Conservation (phyloP, 2,113 vertebrate genomes). For the Microtus montanus region DNA sequence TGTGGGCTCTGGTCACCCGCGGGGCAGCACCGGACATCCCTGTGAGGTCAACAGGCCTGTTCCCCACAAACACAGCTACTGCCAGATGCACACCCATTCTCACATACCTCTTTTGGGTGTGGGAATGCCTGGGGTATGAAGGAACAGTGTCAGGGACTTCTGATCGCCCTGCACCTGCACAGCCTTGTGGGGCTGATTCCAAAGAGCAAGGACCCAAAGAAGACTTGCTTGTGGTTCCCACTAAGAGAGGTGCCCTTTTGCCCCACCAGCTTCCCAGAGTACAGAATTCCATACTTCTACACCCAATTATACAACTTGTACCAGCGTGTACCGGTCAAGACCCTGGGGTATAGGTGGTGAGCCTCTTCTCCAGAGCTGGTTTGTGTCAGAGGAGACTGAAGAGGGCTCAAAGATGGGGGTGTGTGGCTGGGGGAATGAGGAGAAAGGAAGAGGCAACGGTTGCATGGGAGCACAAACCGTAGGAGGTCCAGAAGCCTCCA, state of each 20-base stretch:
- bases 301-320: background rate
- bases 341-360: background rate
- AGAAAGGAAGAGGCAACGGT: background rate
- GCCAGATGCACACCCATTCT: background rate
- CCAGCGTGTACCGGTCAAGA: background rate
- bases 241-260: background rate
- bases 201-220: background rate
- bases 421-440: background rate
- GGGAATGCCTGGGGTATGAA: background rate
- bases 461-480: background rate
- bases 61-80: background rate
- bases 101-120: background rate
- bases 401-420: background rate
- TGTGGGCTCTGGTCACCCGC: rapidly evolving
- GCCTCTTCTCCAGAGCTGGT: background rate
- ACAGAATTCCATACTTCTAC: background rate
- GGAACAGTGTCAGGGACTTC: background rate
- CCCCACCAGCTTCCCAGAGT: background rate
- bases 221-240: background rate
- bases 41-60: background rate
- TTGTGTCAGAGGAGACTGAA: background rate
- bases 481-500: background rate
- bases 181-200: background rate
- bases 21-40: background rate
- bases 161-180: background rate